Evolutionary conservation across 2,113 vertebrate species (phyloP).

Genomic region (Cheirogaleus medius): DNA sequence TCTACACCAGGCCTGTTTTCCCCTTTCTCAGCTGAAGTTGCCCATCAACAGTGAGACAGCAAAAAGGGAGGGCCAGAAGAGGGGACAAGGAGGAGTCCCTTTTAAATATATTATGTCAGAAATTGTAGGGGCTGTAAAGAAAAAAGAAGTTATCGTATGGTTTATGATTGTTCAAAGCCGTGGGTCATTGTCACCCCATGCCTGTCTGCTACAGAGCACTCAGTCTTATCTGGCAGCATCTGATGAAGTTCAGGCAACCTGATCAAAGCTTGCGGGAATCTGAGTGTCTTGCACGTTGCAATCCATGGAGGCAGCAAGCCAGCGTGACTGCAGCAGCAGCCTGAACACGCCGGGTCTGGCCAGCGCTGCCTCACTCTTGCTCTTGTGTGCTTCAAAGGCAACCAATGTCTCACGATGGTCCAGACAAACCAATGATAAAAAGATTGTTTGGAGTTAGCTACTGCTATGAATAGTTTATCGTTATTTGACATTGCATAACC

Average conservation of each 20-base stretch:
- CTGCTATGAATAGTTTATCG: background rate
- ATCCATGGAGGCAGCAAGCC: background rate
- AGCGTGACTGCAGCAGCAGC: background rate
- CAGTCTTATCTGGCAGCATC: background rate
- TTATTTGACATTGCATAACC: background rate
- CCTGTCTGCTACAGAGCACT: background rate
- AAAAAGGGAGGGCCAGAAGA: background rate
- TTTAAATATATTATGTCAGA: background rate
- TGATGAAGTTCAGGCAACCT: background rate
- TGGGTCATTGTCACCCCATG: background rate
- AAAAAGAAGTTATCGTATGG: background rate
- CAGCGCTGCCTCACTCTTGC: background rate
- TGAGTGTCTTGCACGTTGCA: background rate
- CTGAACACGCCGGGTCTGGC: background rate
- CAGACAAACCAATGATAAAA: background rate
- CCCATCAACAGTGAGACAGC: background rate
- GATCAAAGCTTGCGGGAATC: background rate
- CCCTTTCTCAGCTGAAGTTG: background rate
- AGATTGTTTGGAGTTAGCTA: background rate
- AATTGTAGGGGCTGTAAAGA: background rate
- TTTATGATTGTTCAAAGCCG: background rate
- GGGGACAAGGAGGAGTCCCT: background rate
- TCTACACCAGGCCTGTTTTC: background rate
- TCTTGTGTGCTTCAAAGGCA: slow-evolving; percentile 6
- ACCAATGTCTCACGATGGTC: background rate